phyloP scores from a whole-genome alignment of 2,888 invertebrate genomes.

The Nomada goodeniana region DNA sequence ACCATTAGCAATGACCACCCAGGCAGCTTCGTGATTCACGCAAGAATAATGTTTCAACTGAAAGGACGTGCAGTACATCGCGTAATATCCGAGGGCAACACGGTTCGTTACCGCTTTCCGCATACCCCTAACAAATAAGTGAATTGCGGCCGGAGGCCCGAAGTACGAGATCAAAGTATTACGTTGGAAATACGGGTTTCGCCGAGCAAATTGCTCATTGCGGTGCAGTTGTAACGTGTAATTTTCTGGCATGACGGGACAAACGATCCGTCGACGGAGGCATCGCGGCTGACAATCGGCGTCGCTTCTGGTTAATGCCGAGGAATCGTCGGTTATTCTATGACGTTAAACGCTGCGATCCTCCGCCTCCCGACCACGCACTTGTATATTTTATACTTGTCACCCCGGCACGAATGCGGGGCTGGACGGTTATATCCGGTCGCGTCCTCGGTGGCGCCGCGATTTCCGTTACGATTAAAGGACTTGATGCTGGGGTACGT shows the following conservation, averaged over 20 bases:
- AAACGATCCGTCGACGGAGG: conserved; percentile 53
- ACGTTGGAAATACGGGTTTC: conserved; percentile 55
- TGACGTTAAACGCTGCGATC: conserved; percentile 16
- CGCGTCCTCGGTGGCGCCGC: neutral
- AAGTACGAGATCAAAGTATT: conserved; percentile 37
- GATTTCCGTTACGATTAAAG: neutral
- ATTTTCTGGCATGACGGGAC: conserved; percentile 51
- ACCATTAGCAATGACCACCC: too few species aligned
- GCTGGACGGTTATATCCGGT: neutral
- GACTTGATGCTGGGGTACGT: neutral
- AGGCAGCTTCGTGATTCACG: neutral
- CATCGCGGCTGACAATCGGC: conserved; percentile 38
- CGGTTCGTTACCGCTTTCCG: conserved; percentile 46
- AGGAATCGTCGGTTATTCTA: conserved; percentile 29
- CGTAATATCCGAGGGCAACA: conserved; percentile 7
- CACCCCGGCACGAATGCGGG: too few species aligned
- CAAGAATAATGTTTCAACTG: neutral
- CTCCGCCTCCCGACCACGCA: too few species aligned
- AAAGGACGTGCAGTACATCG: neutral
- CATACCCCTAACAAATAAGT: conserved; percentile 39
- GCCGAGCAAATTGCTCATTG: conserved; percentile 60
- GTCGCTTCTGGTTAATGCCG: conserved; percentile 8
- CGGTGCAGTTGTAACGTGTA: conserved; percentile 54
- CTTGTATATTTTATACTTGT: too few species aligned
- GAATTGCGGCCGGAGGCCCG: conserved; percentile 41